These are phyloP conservation scores for Andrena flavipes DNA, from an alignment of 2,888 invertebrate species.

Conservation along the genomic window DNA sequence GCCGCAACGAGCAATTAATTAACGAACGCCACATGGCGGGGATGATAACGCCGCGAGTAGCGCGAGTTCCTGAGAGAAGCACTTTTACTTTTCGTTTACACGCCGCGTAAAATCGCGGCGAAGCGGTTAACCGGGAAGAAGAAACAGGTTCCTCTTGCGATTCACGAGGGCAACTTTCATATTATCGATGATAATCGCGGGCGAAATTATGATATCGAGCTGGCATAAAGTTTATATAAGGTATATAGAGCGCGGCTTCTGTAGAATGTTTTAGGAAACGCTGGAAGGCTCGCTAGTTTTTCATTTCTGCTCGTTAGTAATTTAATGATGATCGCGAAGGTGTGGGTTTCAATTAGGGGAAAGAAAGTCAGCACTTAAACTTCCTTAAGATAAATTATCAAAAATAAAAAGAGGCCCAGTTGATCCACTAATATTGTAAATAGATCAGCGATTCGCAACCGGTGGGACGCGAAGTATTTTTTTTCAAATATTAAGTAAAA, in stretches of 20 bases:
- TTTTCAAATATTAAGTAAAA: neutral
- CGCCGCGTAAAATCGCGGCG: conserved; percentile 9
- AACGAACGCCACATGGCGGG: neutral
- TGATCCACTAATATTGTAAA: neutral
- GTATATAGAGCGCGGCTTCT: too few relatives aligned
- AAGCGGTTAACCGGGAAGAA: conserved; percentile 19
- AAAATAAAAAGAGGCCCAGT: neutral
- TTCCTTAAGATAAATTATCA: neutral
- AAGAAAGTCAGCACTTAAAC: too few relatives aligned
- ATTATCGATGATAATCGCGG: conserved; percentile 9
- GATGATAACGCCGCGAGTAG: neutral
- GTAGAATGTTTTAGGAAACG: too few relatives aligned
- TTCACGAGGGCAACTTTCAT: neutral
- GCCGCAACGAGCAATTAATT: conserved; percentile 38
- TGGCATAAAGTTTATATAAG: neutral
- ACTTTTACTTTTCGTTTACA: conserved; percentile 26
- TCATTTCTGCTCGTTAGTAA: neutral
- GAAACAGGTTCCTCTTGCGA: conserved; percentile 9
- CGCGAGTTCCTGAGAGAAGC: neutral
- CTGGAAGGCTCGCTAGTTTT: neutral
- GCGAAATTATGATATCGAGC: neutral
- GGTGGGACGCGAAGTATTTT: neutral
- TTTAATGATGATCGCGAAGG: neutral
- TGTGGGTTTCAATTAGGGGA: too few relatives aligned
- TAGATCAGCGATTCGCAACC: too few relatives aligned